Percentiles rank a stretch among this genome's conserved stretches.
Conservation (phyloP, 2,888 invertebrate species). For the Amphimallon solstitiale region DNA sequence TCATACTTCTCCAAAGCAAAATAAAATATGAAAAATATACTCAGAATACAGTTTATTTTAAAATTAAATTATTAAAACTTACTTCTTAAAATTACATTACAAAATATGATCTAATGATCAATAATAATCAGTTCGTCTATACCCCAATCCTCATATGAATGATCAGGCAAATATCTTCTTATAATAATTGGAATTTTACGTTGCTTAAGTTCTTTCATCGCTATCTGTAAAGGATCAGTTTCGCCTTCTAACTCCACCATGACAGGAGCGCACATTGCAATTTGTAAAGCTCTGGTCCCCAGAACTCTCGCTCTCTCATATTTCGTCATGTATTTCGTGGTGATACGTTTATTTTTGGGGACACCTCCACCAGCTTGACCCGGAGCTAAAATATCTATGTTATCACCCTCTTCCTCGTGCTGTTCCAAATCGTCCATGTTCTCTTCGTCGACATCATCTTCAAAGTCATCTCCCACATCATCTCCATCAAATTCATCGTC, state of each 20-base stretch:
- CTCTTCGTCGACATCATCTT: slow-evolving; percentile 90
- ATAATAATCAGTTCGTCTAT: slow-evolving; percentile 97
- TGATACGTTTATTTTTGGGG: slow-evolving; percentile 89
- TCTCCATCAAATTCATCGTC: slow-evolving; percentile 85
- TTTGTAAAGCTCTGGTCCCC: slow-evolving; percentile 97
- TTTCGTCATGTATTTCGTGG: slow-evolving; percentile 99
- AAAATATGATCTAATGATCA: slow-evolving; percentile 71
- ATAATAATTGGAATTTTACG: slow-evolving; percentile 98
- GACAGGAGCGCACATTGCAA: slow-evolving; percentile 99
- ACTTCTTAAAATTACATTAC: neutral
- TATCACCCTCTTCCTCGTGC: slow-evolving; percentile 87
- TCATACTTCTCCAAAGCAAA: no score
- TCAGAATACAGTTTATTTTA: neutral
- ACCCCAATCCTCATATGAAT: slow-evolving; percentile 99
- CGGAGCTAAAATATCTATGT: slow-evolving; percentile 83
- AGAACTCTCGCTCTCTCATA: slow-evolving; percentile 91
- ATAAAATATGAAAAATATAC: no score
- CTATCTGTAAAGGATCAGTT: slow-evolving; percentile 97
- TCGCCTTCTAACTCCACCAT: slow-evolving; percentile 99
- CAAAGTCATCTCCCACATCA: slow-evolving; percentile 83
- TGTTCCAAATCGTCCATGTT: slow-evolving; percentile 88
- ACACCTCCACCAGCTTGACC: slow-evolving; percentile 85
- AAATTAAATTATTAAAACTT: neutral
- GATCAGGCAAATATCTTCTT: slow-evolving; percentile 95
- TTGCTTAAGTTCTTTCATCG: slow-evolving; percentile 98